Evolutionary conservation across 1,140 invertebrate species (phyloP), one percentile per base, ranked within the genome.

Genomic region (Lasaia peninsularis): DNA sequence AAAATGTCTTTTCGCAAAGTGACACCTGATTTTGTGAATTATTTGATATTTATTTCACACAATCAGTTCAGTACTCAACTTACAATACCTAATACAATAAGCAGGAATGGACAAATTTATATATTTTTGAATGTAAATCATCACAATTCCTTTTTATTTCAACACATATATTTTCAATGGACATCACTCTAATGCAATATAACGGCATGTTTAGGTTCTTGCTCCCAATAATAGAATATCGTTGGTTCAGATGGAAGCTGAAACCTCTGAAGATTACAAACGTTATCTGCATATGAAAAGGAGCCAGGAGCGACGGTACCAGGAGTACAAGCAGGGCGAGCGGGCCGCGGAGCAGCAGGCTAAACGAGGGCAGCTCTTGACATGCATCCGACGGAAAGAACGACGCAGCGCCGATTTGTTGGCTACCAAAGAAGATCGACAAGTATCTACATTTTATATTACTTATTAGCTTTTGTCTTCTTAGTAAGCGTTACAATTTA

Each of bases 371-470:
- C 62, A 77, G 18, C 57, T 88, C 51, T 7, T 80, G n/a, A 57
- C 75, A 62, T 68, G 65, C 58, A 85, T 88, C 60, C 52, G 58
- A 24, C 21, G 74, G 11, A 88, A 88, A 59, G 83, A 86, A 33
- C 54, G 65, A 14, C 69, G 73, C 1, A 75, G 73, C 21, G 70
- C 73, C 0, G 68, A 78, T 5, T 24, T 80, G 33, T 31, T 78
- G 18, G 78, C 78, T 8, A 61, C 58, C 14, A 61, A 60, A 8
- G 75, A 84, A 48, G 80, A 86, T 58, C 60, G 52, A 28, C 81
- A 84, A 74, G 85, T 82, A 53, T 21, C 34, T 7, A 16, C 6
- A 11, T 49, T 49, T 51, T 31, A 44, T 12, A 50, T 11, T 31
- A 14, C 18, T 12, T 33, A 34, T 18, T 53, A 11, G 10, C 32